These are phyloP conservation scores for Lumbricus terrestris DNA, from an alignment of 2,888 invertebrate genomes.

Conservation along the genomic window DNA sequence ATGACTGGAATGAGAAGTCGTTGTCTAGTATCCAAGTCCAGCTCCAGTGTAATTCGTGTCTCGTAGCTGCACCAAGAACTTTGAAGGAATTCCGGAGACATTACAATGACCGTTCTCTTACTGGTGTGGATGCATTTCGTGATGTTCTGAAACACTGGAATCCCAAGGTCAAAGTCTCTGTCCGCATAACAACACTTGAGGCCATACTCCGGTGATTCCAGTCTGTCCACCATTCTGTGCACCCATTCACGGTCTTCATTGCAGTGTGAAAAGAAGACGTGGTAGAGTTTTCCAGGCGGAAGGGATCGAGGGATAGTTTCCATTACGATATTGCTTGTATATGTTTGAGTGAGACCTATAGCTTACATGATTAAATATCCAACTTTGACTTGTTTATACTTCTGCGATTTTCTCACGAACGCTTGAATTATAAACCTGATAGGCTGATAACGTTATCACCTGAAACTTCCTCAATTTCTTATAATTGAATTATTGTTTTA, in stretches of 20 bases:
- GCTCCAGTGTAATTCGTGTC: not conserved
- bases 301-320: not conserved
- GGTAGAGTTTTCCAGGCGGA: not conserved
- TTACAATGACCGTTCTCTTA: not conserved
- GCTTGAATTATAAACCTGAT: too few relatives aligned
- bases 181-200: not conserved
- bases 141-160: slow-evolving; percentile 8
- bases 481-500: too few relatives aligned
- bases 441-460: too few relatives aligned
- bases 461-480: too few relatives aligned
- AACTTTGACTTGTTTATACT: too few relatives aligned
- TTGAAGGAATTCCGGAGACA: slow-evolving; percentile 9
- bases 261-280: not conserved
- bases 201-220: not conserved
- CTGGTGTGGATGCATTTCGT: not conserved
- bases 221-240: not conserved
- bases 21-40: slow-evolving; percentile 8
- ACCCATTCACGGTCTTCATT: not conserved
- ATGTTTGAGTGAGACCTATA: too few relatives aligned
- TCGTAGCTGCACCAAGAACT: slow-evolving; percentile 16
- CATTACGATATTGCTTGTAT: too few relatives aligned
- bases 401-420: too few relatives aligned
- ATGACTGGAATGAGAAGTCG: not conserved
- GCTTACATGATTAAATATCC: too few relatives aligned
- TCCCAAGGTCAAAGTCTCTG: not conserved